A percentile compares a stretch with the other conserved stretches of the same genome.
These are phyloP conservation scores for Macrocentrus cingulum DNA, from an alignment of 1,140 invertebrate genomes.

Conservation along the genomic window DNA sequence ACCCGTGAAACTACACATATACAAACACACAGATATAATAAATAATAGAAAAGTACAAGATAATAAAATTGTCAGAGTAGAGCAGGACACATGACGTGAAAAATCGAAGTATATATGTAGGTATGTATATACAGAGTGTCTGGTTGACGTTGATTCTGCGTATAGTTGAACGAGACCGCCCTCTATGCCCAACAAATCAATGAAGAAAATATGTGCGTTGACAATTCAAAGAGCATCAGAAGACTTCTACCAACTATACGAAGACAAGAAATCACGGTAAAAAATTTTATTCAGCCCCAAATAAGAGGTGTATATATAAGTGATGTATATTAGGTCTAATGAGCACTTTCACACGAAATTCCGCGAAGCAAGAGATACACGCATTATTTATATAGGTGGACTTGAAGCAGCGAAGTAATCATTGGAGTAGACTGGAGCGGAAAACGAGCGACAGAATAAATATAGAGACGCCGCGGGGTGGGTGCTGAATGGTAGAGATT, in stretches of 20 bases:
- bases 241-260: too few species aligned
- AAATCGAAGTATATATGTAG: slow-evolving; percentile 3
- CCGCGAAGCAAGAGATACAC: too few species aligned
- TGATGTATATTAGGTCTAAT: too few species aligned
- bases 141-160: slow-evolving; percentile 40
- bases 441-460: background rate
- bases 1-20: too few species aligned
- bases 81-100: slow-evolving; percentile 31
- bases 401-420: slow-evolving; percentile 15
- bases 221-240: too few species aligned
- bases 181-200: slow-evolving; percentile 36
- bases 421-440: slow-evolving; percentile 20
- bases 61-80: slow-evolving; percentile 18
- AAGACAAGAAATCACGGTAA: too few species aligned
- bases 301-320: background rate
- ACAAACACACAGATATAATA: slow-evolving; percentile 6
- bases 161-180: slow-evolving; percentile 39
- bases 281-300: too few species aligned
- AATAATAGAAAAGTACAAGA: slow-evolving; percentile 1
- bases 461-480: slow-evolving; percentile 2
- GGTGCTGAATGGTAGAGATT: slow-evolving; percentile 32
- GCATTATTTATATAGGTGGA: too few species aligned
- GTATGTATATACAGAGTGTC: slow-evolving; percentile 34
- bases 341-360: background rate
- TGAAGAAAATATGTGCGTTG: too few species aligned